phyloP scores from a whole-genome alignment of 2,888 invertebrate species.

The Encarsia formosa region DNA sequence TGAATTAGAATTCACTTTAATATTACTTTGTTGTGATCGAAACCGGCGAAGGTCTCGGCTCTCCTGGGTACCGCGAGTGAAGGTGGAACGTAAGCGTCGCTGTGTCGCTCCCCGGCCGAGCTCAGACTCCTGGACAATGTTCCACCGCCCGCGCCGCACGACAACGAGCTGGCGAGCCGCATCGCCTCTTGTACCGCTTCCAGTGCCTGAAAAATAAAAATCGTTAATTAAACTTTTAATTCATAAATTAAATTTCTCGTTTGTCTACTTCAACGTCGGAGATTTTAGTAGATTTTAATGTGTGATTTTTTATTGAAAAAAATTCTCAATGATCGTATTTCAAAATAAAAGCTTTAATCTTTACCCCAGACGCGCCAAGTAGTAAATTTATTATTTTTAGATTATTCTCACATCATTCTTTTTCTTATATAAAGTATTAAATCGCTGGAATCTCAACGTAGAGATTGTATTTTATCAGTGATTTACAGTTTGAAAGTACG shows the following conservation, averaged over 20 bases:
- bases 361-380: too few species aligned
- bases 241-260: too few species aligned
- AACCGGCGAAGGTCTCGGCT: conserved; percentile 95
- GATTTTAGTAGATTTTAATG: too few species aligned
- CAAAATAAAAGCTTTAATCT: background rate
- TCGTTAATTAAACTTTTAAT: too few species aligned
- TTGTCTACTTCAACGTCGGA: too few species aligned
- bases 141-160: conserved; percentile 63
- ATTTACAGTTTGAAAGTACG: too few species aligned
- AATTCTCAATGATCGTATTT: background rate
- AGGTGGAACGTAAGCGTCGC: conserved; percentile 78
- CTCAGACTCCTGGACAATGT: conserved; percentile 86
- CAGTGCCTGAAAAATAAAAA: conserved; percentile 38
- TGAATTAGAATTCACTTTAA: background rate
- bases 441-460: too few species aligned
- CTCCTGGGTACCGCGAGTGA: conserved; percentile 74
- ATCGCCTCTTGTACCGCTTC: conserved; percentile 63
- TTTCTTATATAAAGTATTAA: too few species aligned
- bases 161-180: conserved; percentile 69
- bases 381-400: too few species aligned
- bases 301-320: too few species aligned
- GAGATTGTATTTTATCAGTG: too few species aligned
- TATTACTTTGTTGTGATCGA: conserved; percentile 61
- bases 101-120: conserved; percentile 90
- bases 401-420: too few species aligned